Percentiles rank a stretch among this genome's conserved stretches.
Conservation (phyloP, 2,888 invertebrate genomes). For the Lepetodrilus schrolli region DNA sequence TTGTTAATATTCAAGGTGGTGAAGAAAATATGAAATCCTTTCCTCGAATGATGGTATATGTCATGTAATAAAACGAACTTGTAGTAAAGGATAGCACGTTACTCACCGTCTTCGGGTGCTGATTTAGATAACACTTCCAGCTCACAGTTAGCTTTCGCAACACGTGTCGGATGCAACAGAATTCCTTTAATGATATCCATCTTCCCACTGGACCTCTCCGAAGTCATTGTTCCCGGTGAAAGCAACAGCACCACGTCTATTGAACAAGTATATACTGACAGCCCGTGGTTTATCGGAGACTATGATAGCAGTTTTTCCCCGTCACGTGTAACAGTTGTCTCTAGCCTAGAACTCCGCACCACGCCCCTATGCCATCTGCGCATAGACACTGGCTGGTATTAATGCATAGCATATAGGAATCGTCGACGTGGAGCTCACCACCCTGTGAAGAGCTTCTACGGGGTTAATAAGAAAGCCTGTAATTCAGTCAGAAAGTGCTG, state of each 20-base stretch:
- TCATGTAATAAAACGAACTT: too few species aligned
- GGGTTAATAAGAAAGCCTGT: neutral
- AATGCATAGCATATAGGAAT: neutral
- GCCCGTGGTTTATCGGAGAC: too few species aligned
- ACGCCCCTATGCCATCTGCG: neutral
- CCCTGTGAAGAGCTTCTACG: neutral
- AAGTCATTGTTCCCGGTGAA: neutral
- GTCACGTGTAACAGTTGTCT: neutral
- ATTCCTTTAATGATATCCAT: neutral
- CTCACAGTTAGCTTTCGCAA: constrained; percentile 5
- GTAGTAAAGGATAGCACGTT: too few species aligned
- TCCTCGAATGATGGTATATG: too few species aligned
- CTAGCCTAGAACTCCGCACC: neutral
- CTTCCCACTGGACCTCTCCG: neutral
- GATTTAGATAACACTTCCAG: constrained; percentile 1
- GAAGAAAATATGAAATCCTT: too few species aligned
- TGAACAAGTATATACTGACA: too few species aligned
- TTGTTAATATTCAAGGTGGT: too few species aligned
- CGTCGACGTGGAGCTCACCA: neutral
- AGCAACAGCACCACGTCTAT: too few species aligned
- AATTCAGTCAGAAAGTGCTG: constrained; percentile 24
- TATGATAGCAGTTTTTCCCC: too few species aligned
- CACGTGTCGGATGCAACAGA: neutral
- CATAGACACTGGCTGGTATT: neutral
- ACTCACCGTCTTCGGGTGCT: constrained; percentile 9